These are phyloP conservation scores for Aphaenogaster floridana DNA, from an alignment of 1,140 invertebrate species.

Conservation along the genomic window DNA sequence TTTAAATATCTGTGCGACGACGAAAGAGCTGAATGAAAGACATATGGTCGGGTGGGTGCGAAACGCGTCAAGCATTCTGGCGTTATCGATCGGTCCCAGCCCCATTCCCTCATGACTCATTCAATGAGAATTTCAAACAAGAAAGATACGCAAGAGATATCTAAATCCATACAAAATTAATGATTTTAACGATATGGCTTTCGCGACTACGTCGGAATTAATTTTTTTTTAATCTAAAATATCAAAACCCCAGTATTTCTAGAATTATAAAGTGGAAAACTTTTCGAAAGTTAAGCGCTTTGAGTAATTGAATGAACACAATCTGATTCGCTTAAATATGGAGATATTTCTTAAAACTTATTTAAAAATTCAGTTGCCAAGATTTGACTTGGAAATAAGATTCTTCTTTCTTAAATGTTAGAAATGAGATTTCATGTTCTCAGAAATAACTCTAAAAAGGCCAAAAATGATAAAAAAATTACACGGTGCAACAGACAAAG, in stretches of 20 bases:
- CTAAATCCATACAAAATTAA: background rate
- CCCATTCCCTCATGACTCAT: slow-evolving; percentile 20
- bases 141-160: background rate
- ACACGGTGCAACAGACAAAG: background rate
- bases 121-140: slow-evolving; percentile 13
- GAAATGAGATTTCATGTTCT: background rate
- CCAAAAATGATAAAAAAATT: slow-evolving; percentile 10
- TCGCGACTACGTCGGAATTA: background rate
- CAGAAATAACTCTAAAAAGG: background rate
- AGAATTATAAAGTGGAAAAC: background rate
- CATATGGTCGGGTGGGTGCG: background rate
- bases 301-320: background rate
- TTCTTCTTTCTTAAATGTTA: background rate
- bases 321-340: background rate
- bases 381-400: background rate
- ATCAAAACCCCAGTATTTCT: background rate
- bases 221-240: background rate
- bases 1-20: slow-evolving; percentile 23
- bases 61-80: background rate
- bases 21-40: slow-evolving; percentile 20
- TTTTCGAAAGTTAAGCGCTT: background rate
- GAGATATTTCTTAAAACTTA: background rate
- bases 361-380: slow-evolving; percentile 18
- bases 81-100: background rate
- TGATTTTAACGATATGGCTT: background rate